These are phyloP conservation scores for Diceros bicornis DNA, from an alignment of 2,797 vertebrate genomes.

Conservation along the genomic window DNA sequence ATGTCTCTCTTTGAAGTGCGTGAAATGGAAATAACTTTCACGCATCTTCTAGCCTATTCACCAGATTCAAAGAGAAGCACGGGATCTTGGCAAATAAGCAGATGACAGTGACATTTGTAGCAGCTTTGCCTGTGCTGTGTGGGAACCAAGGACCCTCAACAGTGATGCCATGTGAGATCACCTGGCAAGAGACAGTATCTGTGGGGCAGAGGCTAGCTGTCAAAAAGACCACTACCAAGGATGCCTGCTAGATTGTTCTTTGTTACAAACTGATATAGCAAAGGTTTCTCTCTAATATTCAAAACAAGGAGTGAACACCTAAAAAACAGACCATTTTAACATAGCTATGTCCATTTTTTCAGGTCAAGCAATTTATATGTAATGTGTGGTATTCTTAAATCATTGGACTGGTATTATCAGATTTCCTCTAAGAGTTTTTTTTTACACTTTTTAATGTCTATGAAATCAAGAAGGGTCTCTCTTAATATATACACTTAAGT, in stretches of 20 bases:
- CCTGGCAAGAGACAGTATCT: not conserved
- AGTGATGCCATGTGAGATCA: not conserved
- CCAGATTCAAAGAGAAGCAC: not conserved
- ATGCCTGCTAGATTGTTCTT: not conserved
- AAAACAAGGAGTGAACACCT: not conserved
- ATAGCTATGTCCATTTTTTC: not conserved
- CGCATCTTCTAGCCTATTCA: not conserved
- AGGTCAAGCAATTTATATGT: not conserved
- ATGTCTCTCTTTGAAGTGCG: not conserved
- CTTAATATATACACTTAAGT: not conserved
- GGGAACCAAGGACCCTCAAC: not conserved
- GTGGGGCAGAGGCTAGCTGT: not conserved
- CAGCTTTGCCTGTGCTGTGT: not conserved
- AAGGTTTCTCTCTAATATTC: not conserved
- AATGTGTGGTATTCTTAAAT: not conserved
- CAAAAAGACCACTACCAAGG: not conserved
- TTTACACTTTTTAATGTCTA: not conserved
- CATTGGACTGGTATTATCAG: not conserved
- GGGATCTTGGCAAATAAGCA: slow-evolving; percentile 21
- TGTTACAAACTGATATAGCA: not conserved
- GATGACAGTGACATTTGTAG: not conserved
- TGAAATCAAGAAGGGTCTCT: not conserved
- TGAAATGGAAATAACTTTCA: not conserved
- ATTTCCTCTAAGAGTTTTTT: not conserved
- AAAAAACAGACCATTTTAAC: not conserved